Base-by-base conservation (phyloP, 1,140 invertebrate genomes). In the Calliopsis andreniformis region DNA sequence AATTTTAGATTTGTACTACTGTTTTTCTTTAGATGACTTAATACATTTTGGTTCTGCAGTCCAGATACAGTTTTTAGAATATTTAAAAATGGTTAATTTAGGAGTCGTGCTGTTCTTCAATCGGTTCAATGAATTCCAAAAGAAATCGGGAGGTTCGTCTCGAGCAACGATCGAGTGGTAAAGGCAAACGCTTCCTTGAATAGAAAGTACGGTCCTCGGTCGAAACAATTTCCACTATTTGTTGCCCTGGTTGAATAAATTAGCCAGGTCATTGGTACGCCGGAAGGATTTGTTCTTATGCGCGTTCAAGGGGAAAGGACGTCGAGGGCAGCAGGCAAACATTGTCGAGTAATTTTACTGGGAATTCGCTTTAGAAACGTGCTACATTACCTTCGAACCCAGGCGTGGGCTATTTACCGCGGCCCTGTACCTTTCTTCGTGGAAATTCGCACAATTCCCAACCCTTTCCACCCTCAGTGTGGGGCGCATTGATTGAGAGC, bases 291-390 rank as follows among this genome's bases (percentile, higher is more conserved):
- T 18, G 62, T 45, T 47, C 71, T 39, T 6, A 3, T 20, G 7
- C 2, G 14, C 23, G 18, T 42, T 18, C 20, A n/a, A 69, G 43
- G 12, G 32, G 14, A 68, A 67, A 61, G 45, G 30, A 76, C 58
- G 64, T n/a, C 47, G 56, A 8, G 30, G 23, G 32, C 18, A 63
- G 5, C 12, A 42, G 53, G 32, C 39, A 76, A 76, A 76, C 32
- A 55, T 56, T 43, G 51, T 76, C 53, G 25, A 59, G 59, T 49
- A 20, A 69, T 61, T 76, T 76, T 76, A 59, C 53, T 18, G 1
- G 12, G 64, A 68, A 76, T 69, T 42, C 10, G 16, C 43, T 25
- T 69, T 42, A 28, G 64, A 69, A 70, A 14, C 10, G 25, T 30
- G 18, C 6, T 12, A 12, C 56, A 30, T 59, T 59, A n/a, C 61